Evolutionary conservation across 1,140 invertebrate genomes (phyloP).

Genomic region (Nylanderia fulva): DNA sequence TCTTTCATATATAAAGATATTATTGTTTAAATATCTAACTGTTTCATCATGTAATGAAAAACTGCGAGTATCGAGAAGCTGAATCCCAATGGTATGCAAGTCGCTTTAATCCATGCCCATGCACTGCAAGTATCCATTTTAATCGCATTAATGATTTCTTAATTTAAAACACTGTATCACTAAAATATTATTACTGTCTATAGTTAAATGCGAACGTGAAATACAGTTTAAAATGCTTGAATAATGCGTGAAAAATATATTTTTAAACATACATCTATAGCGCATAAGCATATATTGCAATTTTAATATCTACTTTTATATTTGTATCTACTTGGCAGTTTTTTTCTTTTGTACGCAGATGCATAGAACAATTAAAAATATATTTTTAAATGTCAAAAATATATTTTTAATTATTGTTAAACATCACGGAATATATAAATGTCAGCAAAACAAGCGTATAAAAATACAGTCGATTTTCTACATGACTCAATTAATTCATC

Average conservation of each 20-base stretch:
- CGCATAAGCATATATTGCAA: neutral
- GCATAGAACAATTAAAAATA: neutral
- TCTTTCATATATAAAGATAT: slow-evolving; percentile 2
- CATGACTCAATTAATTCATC: slow-evolving; percentile 5
- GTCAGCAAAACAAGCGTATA: neutral
- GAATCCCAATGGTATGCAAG: slow-evolving; percentile 90
- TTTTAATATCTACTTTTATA: neutral
- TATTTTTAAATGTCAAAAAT: too few relatives aligned
- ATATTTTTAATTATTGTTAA: neutral
- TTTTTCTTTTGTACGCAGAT: neutral
- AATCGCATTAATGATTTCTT: slow-evolving; percentile 60
- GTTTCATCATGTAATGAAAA: slow-evolving; percentile 92
- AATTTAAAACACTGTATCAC: neutral
- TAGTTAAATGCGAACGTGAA: neutral
- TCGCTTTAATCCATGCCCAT: slow-evolving; percentile 91
- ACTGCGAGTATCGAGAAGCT: slow-evolving; percentile 91
- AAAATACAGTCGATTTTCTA: neutral
- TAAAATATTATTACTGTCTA: neutral
- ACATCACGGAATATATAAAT: neutral
- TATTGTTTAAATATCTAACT: slow-evolving; percentile 86
- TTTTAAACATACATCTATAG: slow-evolving; percentile 16
- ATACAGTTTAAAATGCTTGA: neutral
- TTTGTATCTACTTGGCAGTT: slow-evolving; percentile 3
- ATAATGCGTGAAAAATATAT: slow-evolving; percentile 23
- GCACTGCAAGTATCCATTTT: slow-evolving; percentile 87